Evolutionary conservation across 2,888 invertebrate genomes (phyloP), one percentile per base, ranked within the genome.

Genomic region (Baronia brevicornis): DNA sequence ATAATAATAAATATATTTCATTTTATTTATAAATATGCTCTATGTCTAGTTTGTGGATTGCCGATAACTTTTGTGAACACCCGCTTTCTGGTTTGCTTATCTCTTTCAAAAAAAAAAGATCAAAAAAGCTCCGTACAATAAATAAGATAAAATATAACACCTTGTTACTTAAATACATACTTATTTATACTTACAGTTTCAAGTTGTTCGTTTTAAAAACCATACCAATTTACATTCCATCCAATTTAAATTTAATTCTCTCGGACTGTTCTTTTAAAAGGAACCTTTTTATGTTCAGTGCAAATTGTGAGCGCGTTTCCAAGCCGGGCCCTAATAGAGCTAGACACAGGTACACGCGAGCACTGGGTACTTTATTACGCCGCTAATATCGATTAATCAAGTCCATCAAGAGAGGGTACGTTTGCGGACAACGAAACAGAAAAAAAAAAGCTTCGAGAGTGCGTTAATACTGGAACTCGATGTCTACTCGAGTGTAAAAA

Each of bases 351-450:
- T 34, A 36, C 38, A 29, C 33, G 38, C 30, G 29, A 28, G 20
- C 27, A 32, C 39, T 5, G 38, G 44, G 49, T 50, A 45, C 50
- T 66, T 63, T 62, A 66, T 54, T 60, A 42, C 52, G 42, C 35
- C 26, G 51, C 51, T 58, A 59, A 60, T 67, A 59, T 58, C 66
- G 64, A 74, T 73, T 72, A 70, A 74, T 73, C 70, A 73, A 59
- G 51, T 38, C 40, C 46, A 53, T 60, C 59, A 51, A 37, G 41
- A 45, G 45, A 35, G 50, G 35, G 37, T 47, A 33, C 41, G 40
- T 41, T 43, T 37, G 33, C 37, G 44, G 44, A 55, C 52, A 53
- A 50, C 51, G 54, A 51, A 56, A 62, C 60, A 54, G 42, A 51
- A 52, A 57, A 51, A 57, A 38, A 39, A 28, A 10, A 30, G n/a